A percentile compares a stretch with the other conserved stretches of the same genome.
These are phyloP conservation scores for Arge pagana DNA, from an alignment of 2,888 invertebrate genomes.

Conservation along the genomic window DNA sequence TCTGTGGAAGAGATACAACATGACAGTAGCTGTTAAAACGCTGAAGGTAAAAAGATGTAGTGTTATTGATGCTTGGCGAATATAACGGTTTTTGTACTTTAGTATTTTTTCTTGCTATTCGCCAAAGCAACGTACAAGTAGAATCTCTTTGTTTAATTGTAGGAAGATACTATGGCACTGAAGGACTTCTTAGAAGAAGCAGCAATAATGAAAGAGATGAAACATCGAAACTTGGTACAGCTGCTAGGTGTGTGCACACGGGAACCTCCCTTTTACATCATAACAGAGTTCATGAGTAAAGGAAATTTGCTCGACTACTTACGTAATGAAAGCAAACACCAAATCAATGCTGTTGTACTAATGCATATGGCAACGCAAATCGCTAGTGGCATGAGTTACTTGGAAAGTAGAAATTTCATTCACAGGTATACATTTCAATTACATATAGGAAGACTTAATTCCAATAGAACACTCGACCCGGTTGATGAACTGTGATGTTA, in stretches of 20 bases:
- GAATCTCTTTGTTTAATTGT: constrained; percentile 29
- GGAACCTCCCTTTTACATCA: constrained; percentile 99
- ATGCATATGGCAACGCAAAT: constrained; percentile 99
- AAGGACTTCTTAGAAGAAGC: constrained; percentile 99
- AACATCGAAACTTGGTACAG: constrained; percentile 97
- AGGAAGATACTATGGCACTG: constrained; percentile 98
- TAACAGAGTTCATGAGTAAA: constrained; percentile 99
- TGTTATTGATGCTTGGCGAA: neutral
- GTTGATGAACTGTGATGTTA: neutral
- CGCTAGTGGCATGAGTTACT: constrained; percentile 97
- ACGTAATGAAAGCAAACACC: constrained; percentile 81
- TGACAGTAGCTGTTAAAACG: constrained; percentile 98
- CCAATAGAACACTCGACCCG: no score
- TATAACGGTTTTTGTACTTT: neutral
- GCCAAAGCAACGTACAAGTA: constrained; percentile 7
- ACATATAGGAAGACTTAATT: neutral
- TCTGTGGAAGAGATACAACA: constrained; percentile 91
- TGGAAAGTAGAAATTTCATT: constrained; percentile 95
- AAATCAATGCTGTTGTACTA: constrained; percentile 92
- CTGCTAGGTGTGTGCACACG: constrained; percentile 97
- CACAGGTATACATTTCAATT: constrained; percentile 67
- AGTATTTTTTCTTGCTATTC: neutral
- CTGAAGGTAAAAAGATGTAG: constrained; percentile 70
- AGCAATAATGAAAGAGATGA: constrained; percentile 99
- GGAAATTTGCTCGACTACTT: constrained; percentile 97